A percentile compares a stretch with the other conserved stretches of the same genome.
Conservation (phyloP, 1,140 invertebrate genomes). For the Tribolium madens region DNA sequence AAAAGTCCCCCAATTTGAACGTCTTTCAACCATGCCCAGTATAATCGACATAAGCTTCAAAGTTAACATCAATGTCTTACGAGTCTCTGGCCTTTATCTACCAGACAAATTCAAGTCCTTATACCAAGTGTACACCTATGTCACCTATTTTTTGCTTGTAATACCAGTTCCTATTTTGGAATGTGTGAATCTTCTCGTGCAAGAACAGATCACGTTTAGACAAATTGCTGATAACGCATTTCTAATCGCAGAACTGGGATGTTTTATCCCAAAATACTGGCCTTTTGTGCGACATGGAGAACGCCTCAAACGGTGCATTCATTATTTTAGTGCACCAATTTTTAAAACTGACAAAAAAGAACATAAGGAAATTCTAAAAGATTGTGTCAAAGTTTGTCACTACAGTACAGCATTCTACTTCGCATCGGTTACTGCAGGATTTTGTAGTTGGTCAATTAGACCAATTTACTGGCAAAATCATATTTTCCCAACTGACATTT, state of each 20-base stretch:
- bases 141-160: conserved; percentile 22
- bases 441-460: conserved; percentile 12
- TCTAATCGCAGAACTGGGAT: conserved; percentile 30
- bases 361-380: conserved; percentile 5
- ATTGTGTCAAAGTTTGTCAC: conserved; percentile 1
- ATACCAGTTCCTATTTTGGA: conserved; percentile 31
- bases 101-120: background rate
- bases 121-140: conserved; percentile 10
- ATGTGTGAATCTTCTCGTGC: conserved; percentile 3
- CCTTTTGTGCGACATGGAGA: conserved; percentile 17
- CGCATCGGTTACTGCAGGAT: background rate
- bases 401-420: conserved; percentile 7
- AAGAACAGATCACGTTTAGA: background rate
- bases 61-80: background rate
- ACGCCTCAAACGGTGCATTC: conserved; percentile 3
- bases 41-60: background rate
- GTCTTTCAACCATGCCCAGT: background rate
- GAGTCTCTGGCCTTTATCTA: conserved; percentile 33
- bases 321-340: background rate
- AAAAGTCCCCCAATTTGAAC: too few species aligned
- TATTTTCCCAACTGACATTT: too few species aligned
- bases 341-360: conserved; percentile 5
- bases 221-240: conserved; percentile 26
- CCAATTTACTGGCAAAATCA: too few species aligned
- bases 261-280: conserved; percentile 17